A percentile compares a stretch with the other conserved stretches of the same genome.
Evolutionary conservation across 2,888 invertebrate species (phyloP).

Genomic region (Parnassius apollo): DNA sequence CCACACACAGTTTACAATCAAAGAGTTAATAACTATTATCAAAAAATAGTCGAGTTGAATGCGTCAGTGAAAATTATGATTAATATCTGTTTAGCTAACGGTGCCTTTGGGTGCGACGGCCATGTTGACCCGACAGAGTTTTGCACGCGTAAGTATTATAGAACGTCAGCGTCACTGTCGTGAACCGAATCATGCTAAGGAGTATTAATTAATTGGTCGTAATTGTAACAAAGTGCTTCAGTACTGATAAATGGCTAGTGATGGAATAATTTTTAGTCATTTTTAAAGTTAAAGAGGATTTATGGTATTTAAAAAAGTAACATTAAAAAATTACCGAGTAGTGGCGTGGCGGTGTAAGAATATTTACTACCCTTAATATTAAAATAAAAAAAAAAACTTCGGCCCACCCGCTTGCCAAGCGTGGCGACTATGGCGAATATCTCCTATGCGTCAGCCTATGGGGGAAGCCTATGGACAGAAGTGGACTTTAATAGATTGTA

Average conservation of each 20-base stretch:
- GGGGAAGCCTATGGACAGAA: no score
- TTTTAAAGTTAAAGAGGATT: neutral
- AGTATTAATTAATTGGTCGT: conserved; percentile 3
- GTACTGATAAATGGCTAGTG: neutral
- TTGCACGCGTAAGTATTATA: conserved; percentile 1
- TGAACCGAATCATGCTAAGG: conserved; percentile 11
- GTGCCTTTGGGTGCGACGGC: conserved; percentile 45
- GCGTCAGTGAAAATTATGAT: conserved; percentile 80
- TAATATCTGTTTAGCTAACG: conserved; percentile 79
- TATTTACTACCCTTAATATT: no score
- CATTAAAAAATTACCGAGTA: no score
- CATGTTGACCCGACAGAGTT: conserved; percentile 4
- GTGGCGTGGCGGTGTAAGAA: no score
- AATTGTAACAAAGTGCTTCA: conserved; percentile 1
- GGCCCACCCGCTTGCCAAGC: no score
- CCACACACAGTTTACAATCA: conserved; percentile 71
- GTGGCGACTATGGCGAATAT: no score
- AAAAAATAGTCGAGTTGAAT: conserved; percentile 64
- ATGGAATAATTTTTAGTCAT: neutral
- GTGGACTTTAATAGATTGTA: no score
- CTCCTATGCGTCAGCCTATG: no score
- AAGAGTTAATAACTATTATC: conserved; percentile 78
- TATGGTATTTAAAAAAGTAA: no score
- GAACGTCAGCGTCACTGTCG: neutral
- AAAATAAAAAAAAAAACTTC: no score